phyloP scores from a whole-genome alignment of 2,888 invertebrate species.

The Agrenia bidenticulata region DNA sequence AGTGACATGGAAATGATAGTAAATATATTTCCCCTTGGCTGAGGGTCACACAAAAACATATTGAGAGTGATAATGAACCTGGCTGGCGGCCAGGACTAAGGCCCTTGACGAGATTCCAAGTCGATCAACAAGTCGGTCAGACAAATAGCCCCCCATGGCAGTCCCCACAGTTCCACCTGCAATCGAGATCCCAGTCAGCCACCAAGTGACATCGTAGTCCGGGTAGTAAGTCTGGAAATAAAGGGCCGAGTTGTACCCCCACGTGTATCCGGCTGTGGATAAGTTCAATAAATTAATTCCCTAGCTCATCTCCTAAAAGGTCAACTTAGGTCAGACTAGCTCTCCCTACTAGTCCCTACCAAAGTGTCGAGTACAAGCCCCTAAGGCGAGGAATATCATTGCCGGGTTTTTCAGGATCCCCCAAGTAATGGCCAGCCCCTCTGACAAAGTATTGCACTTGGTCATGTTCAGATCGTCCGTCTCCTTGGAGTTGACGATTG shows the following conservation, averaged over 20 bases:
- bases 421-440: not conserved
- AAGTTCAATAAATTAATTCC: slow-evolving; percentile 8
- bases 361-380: slow-evolving; percentile 85
- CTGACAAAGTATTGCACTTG: not conserved
- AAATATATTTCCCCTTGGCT: too few relatives aligned
- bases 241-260: slow-evolving; percentile 86
- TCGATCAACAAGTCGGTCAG: slow-evolving; percentile 82
- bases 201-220: slow-evolving; percentile 77
- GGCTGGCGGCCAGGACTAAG: slow-evolving; percentile 62
- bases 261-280: slow-evolving; percentile 76
- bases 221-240: slow-evolving; percentile 87
- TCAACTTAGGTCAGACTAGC: too few relatives aligned
- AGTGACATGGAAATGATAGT: too few relatives aligned
- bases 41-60: too few relatives aligned
- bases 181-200: slow-evolving; percentile 84
- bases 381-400: slow-evolving; percentile 75
- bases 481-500: not conserved
- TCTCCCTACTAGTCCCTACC: slow-evolving; percentile 59
- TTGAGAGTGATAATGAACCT: too few relatives aligned
- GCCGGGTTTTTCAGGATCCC: slow-evolving; percentile 64
- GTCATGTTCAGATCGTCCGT: too few relatives aligned
- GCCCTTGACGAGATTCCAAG: slow-evolving; percentile 82
- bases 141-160: slow-evolving; percentile 67
- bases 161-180: slow-evolving; percentile 76
- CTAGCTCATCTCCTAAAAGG: not conserved